Base-by-base conservation (phyloP, 2,113 vertebrate genomes). In the Panthera tigris region DNA sequence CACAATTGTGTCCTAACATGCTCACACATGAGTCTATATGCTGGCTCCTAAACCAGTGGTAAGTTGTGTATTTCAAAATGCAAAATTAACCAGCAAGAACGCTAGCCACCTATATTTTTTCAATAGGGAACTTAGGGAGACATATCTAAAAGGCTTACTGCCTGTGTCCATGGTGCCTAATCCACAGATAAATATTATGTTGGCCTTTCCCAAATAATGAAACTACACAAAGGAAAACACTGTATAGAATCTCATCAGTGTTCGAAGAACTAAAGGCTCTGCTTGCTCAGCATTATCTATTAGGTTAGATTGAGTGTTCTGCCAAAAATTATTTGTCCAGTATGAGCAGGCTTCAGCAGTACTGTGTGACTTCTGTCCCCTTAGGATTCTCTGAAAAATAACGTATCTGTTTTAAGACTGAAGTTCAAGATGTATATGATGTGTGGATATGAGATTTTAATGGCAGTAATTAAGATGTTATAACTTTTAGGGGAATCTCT, bases 391-490 rank as follows among this genome's bases (percentile, higher is more conserved):
- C 95, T 89, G 73, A 82, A 39, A 96, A 89, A 94, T 87, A 71
- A 82, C 61, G 71, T 89, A 84, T 36, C 66, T 90, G 88, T 80
- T 94, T 97, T 36, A 82, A 85, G 76, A 91, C 52, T 74, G 23
- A 96, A 92, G 81, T 96, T 91, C 76, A 95, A 94, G 81, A 79
- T 65, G 41, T 9, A 95, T 78, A 69, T 82, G 69, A 96, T 82
- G 66, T 80, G 63, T 84, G 52, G 16, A 66, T 95, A 92, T 89
- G 94, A 97, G 66, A 83, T 94, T 96, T 96, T 94, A 98, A 97
- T 92, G 76, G 81, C 14, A 27, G 52, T 96, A 89, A 97, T 98
- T 95, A 97, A 95, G 94, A 93, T 88, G 96, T 90, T 96, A 84
- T 96, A 97, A 94, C 83, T 96, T 97, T 89, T 86, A 94, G n/a